These are phyloP conservation scores for Aix galericulata DNA, from an alignment of 2,113 vertebrate genomes.

Conservation along the genomic window DNA sequence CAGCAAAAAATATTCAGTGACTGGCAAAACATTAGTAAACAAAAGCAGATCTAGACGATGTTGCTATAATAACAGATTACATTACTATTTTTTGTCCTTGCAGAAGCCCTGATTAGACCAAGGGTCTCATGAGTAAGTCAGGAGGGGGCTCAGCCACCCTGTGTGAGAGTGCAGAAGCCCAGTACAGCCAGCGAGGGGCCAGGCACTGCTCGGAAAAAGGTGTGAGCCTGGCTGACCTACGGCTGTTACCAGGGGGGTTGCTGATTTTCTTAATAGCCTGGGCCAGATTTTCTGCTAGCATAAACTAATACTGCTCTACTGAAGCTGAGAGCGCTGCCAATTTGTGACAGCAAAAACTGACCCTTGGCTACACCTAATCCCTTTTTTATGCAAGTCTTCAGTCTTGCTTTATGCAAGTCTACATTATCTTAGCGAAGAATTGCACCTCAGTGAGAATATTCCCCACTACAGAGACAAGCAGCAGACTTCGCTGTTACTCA, in stretches of 20 bases:
- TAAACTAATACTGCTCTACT: not conserved
- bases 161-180: not conserved
- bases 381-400: not conserved
- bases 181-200: not conserved
- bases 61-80: conserved; percentile 63
- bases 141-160: conserved; percentile 22
- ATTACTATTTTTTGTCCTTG: conserved; percentile 35
- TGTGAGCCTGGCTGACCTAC: not conserved
- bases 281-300: not conserved
- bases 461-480: not conserved
- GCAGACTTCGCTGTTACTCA: not conserved
- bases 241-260: not conserved
- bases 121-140: conserved; percentile 60
- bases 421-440: not conserved
- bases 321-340: not conserved
- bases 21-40: conserved; percentile 65
- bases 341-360: not conserved
- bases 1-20: conserved; percentile 16
- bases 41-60: conserved; percentile 54
- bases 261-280: not conserved
- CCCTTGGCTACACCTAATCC: not conserved
- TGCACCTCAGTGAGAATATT: not conserved
- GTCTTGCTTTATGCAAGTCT: not conserved
- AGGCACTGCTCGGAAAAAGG: not conserved
- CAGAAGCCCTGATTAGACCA: conserved; percentile 52